Evolutionary conservation across 2,797 vertebrate species (phyloP), one percentile per base, ranked within the genome.

Genomic region (Euphonia xanthogaster): DNA sequence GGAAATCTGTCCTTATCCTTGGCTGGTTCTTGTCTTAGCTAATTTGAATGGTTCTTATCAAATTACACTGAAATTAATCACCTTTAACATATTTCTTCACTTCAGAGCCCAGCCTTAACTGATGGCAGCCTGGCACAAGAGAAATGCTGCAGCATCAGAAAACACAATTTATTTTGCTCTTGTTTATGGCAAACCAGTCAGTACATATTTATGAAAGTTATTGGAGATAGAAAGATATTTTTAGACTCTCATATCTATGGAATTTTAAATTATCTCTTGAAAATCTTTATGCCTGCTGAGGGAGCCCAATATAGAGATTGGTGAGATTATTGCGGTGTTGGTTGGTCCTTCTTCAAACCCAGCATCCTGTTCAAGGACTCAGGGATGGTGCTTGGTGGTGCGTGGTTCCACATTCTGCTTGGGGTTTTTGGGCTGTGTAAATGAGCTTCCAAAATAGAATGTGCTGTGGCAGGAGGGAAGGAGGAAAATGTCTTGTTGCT

Each of bases 391-490:
- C 65, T 76, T 61, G 76, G n/a, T 80, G 89, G n/a, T 77, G 73
- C 47, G 0, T 93, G 94, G 83, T 84, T 94, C 83, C 92, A 88
- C 62, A 40, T 92, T 75, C 91, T 86, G 88, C 62, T 68, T 65
- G 88, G 70, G 61, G 60, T 93, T 96, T 83, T 92, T 58, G 86
- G 68, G 77, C 91, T 94, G 86, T 92, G 25, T 75, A 96, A 95
- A 93, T 93, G 62, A 91, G 66, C 86, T 88, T 96, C 94, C 77
- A 95, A 95, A 96, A 94, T 95, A 94, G 92, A 94, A 81, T 84
- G 58, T 93, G 77, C 74, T 81, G 91, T 92, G 86, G 94, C 86
- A 86, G 92, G 74, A 96, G 94, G 86, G 54, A 83, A 74, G 88
- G 83, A 96, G 70, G 55, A 84, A 92, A 93, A 62, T 37, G 70